phyloP scores from a whole-genome alignment of 1,140 invertebrate species.

The Anastrepha obliqua region DNA sequence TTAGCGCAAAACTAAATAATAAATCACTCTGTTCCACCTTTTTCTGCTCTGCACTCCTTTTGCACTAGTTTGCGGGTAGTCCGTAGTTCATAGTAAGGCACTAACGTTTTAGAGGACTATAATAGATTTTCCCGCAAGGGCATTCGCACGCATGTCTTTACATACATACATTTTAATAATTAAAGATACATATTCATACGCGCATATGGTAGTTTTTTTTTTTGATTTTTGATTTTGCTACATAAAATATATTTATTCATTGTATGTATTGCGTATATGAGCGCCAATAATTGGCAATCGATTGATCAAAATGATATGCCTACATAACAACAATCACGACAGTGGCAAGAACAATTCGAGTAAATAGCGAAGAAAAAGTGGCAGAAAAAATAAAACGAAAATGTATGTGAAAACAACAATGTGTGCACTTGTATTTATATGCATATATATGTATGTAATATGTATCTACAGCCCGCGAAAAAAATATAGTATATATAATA shows the following conservation, averaged over 20 bases:
- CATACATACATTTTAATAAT: not conserved
- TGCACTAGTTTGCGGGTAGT: too few species aligned
- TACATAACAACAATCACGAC: constrained; percentile 28
- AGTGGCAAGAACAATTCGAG: not conserved
- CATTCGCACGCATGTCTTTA: not conserved
- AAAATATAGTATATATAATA: too few species aligned
- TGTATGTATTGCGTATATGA: not conserved
- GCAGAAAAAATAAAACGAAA: not conserved
- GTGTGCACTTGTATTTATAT: not conserved
- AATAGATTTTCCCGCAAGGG: too few species aligned
- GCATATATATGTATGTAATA: not conserved
- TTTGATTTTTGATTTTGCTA: too few species aligned
- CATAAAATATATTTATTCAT: not conserved
- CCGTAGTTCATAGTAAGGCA: too few species aligned
- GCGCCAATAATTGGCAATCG: constrained; percentile 23
- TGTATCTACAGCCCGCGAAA: too few species aligned
- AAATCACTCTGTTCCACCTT: too few species aligned
- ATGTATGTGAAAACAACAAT: not conserved
- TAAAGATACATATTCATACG: not conserved
- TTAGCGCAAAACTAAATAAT: too few species aligned
- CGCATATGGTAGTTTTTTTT: not conserved
- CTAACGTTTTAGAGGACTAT: too few species aligned
- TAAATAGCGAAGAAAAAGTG: not conserved
- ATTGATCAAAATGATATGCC: constrained; percentile 11
- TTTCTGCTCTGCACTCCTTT: too few species aligned